Conservation (phyloP, 1,140 invertebrate genomes). For the Glomeris maerens region DNA sequence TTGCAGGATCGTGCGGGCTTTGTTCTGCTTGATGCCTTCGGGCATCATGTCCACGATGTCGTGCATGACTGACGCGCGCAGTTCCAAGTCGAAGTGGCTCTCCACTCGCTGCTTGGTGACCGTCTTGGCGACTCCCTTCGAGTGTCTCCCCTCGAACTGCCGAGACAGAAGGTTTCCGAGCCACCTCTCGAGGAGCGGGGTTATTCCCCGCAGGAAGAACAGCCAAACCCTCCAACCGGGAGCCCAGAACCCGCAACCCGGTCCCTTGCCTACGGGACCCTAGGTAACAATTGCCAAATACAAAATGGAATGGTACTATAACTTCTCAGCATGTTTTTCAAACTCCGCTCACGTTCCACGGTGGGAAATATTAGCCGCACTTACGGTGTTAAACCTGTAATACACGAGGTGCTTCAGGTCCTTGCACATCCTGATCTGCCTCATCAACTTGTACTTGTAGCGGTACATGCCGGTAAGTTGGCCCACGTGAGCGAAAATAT, state of each 20-base stretch:
- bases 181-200: constrained; percentile 93
- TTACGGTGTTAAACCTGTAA: constrained; percentile 96
- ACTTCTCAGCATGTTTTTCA: not conserved
- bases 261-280: constrained; percentile 96
- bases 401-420: constrained; percentile 99
- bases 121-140: constrained; percentile 97
- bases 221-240: constrained; percentile 99
- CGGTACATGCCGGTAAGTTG: constrained; percentile 99
- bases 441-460: constrained; percentile 99
- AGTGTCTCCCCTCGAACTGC: constrained; percentile 97
- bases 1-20: constrained; percentile 95
- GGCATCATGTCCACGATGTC: constrained; percentile 99
- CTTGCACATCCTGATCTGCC: constrained; percentile 99
- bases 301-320: not conserved
- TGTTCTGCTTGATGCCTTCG: constrained; percentile 99
- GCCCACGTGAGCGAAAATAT: constrained; percentile 98
- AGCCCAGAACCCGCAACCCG: constrained; percentile 98
- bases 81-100: constrained; percentile 96
- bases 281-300: constrained; percentile 28
- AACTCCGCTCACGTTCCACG: not conserved
- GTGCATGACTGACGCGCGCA: constrained; percentile 97
- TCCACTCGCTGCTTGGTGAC: constrained; percentile 99
- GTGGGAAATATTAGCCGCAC: constrained; percentile 16
- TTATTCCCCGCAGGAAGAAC: constrained; percentile 98
- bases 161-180: constrained; percentile 92